Evolutionary conservation across 2,888 invertebrate genomes (phyloP).

Genomic region (Bombyx huttoni): DNA sequence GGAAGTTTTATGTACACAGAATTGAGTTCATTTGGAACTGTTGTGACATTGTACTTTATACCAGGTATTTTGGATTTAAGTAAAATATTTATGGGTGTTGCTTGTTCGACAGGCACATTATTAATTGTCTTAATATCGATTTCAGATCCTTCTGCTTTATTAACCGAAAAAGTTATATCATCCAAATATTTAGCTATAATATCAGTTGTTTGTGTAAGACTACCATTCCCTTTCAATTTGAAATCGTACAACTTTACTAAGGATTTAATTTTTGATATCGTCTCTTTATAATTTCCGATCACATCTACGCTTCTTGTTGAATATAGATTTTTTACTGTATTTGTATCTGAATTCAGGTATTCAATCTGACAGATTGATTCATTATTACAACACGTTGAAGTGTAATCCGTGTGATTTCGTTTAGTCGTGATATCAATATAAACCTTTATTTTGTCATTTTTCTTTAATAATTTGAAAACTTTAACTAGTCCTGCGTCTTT

Average conservation of each 20-base stretch:
- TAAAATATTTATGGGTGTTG: too few relatives aligned
- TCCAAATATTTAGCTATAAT: neutral
- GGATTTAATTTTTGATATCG: conserved; percentile 27
- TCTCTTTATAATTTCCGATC: conserved; percentile 17
- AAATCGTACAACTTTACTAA: conserved; percentile 26
- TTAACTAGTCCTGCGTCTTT: conserved; percentile 30
- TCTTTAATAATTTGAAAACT: conserved; percentile 32
- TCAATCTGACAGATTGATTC: conserved; percentile 13
- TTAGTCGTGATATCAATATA: conserved; percentile 34
- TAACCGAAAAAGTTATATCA: neutral
- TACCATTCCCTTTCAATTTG: conserved; percentile 7
- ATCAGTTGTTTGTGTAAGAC: neutral
- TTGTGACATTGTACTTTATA: too few relatives aligned
- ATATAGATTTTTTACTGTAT: conserved; percentile 2
- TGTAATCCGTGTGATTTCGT: conserved; percentile 23
- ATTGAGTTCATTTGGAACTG: too few relatives aligned
- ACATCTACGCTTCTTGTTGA: neutral
- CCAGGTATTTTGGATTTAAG: too few relatives aligned
- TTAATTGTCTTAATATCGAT: neutral
- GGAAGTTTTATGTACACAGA: too few relatives aligned
- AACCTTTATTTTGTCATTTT: conserved; percentile 35
- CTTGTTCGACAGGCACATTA: too few relatives aligned
- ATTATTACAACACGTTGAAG: conserved; percentile 28
- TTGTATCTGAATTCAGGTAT: conserved; percentile 3
- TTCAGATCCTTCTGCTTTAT: neutral